Base-by-base conservation (phyloP, 1,140 invertebrate species). In the Atta texana region DNA sequence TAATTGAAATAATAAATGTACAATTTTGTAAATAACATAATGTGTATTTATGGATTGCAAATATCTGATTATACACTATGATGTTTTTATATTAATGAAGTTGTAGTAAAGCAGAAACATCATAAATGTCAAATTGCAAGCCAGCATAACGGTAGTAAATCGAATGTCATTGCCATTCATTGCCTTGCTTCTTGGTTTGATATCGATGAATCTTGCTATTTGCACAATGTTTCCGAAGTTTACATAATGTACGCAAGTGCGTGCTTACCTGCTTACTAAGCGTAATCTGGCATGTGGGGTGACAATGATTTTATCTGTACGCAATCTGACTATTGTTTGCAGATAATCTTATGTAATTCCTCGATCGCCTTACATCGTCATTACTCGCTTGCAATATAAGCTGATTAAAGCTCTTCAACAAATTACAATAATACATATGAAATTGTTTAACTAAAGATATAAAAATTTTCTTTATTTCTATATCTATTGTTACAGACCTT, bases 141-240 rank as follows among this genome's bases (percentile, higher is more conserved):
- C n/a, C 14, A 28, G 10, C 51, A 31, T 24, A 59, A 61, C 68
- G 14, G 24, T 74, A 74, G 53, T 28, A n/a, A 21, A 6, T 66
- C 31, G 71, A 85, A 85, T 78, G 82, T 85, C 72, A 85, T 85
- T 85, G 77, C 49, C 82, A 85, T 85, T 78, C 31, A 24, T 61
- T 24, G 6, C 16, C 49, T 68, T 34, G 39, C 10, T 34, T 31
- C 49, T 2, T 14, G 31, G 3, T 57, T 51, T 55, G 82, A 84
- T 66, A 68, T 84, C 68, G 86, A 87, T 84, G 68, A 75, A 75
- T 87, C 86, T 87, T 51, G 24, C 44, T 12, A 66, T 34, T 74
- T 55, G 31, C 49, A 51, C 39, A 84, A 53, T 51, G 24, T 85
- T 74, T 87, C 80, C 80, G 69, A 69, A 72, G 68, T 84, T 84